Percentiles rank a stretch among this genome's conserved stretches.
These are phyloP conservation scores for Anabacerthia variegaticeps DNA, from an alignment of 2,797 vertebrate species.

Conservation along the genomic window DNA sequence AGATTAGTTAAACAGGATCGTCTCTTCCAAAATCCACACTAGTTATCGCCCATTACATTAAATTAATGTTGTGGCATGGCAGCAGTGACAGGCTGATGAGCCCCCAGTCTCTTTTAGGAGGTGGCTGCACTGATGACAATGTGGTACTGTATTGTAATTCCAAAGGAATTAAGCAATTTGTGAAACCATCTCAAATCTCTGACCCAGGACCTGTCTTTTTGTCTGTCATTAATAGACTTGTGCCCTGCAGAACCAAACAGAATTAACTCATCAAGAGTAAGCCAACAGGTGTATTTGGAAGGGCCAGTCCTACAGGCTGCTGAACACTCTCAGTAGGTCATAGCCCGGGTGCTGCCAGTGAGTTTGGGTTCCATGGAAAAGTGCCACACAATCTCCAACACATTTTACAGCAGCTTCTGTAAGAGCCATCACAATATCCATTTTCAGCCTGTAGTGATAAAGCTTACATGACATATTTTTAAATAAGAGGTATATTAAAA, in stretches of 20 bases:
- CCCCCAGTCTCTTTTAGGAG: background rate
- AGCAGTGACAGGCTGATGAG: background rate
- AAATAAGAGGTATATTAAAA: background rate
- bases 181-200: background rate
- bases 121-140: background rate
- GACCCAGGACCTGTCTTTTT: background rate
- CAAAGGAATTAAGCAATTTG: background rate
- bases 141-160: background rate
- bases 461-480: background rate
- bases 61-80: slow-evolving; percentile 6
- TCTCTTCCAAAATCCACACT: slow-evolving; percentile 30
- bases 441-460: rapidly evolving
- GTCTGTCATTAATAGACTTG: background rate
- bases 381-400: background rate
- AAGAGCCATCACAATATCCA: background rate
- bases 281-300: background rate
- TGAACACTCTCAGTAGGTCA: background rate
- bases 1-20: slow-evolving; percentile 51
- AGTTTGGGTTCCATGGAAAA: background rate
- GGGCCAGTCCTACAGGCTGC: background rate
- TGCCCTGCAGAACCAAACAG: background rate
- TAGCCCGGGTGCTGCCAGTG: background rate
- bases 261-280: background rate
- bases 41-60: slow-evolving; percentile 20
- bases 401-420: background rate